phyloP scores from a whole-genome alignment of 2,113 vertebrate genomes.

The Tragelaphus strepsiceros region DNA sequence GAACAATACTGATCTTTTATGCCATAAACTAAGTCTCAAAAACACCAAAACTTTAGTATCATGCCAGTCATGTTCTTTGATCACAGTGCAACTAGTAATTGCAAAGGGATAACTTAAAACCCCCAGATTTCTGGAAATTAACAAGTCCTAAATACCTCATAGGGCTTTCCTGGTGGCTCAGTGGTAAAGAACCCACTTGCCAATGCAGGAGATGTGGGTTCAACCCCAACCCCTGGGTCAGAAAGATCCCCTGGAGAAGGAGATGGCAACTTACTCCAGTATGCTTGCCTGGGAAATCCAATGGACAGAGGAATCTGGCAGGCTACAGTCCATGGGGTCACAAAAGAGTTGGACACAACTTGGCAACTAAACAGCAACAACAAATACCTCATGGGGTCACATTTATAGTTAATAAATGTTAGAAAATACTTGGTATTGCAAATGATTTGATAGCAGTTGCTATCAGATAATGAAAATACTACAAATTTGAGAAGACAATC shows the following conservation, averaged over 20 bases:
- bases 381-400: neutral
- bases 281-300: neutral
- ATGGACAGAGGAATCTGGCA: neutral
- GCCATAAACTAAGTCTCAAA: neutral
- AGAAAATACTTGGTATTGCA: neutral
- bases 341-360: neutral
- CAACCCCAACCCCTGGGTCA: neutral
- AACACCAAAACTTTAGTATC: neutral
- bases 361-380: neutral
- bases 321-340: neutral
- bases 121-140: neutral
- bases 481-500: neutral
- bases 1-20: neutral
- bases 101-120: neutral
- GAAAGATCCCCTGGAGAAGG: neutral
- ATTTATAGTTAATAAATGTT: neutral
- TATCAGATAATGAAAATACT: neutral
- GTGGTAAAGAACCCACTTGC: neutral
- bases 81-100: neutral
- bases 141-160: neutral
- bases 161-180: neutral
- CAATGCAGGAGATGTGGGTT: neutral
- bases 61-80: neutral
- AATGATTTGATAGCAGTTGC: neutral
- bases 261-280: neutral